Evolutionary conservation across 2,113 vertebrate genomes (phyloP), one percentile per base, ranked within the genome.

Genomic region (Mus pahari): DNA sequence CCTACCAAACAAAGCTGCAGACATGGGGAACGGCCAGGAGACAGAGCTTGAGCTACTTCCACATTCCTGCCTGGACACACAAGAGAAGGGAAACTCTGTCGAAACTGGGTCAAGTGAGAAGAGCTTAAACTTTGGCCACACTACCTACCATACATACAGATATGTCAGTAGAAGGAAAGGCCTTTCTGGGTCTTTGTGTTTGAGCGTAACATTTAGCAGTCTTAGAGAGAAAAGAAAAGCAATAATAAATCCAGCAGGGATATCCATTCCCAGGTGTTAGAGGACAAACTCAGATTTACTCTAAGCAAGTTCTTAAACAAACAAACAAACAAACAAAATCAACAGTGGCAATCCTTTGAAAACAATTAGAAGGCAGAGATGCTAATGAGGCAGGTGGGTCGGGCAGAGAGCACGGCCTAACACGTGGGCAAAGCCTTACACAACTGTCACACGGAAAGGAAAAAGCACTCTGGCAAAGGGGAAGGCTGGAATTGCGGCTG

Each of bases 311-410:
- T 84, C 84, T 48, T 74, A 90, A 87, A 68, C n/a, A 82, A 88
- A 68, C 45, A 90, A 87, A 68, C n/a, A 82, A 88, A 68, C 20
- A 83, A 90, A 86, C 28, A 90, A 95, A 92, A 89, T 55, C 81
- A 71, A n/a, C 31, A 82, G 24, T 45, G 33, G 62, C 31, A 92
- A 91, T 5, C 4, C n/a, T 84, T 42, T 60, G 42, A 50, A 89
- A 64, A 6, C 31, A 62, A 55, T 91, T 22, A 64, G 48, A 96
- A 94, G 66, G 77, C 83, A 82, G 12, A 94, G 17, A 48, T 75
- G 58, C 42, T 89, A 78, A 19, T 88, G 86, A 55, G 50, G 24
- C 33, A 70, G 33, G 22, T 0, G 1, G 53, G 22, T 39, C 14
- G 36, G 48, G 33, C 48, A 20, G 68, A 42, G 66, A 9, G 13